These are phyloP conservation scores for Eueides isabella DNA, from an alignment of 1,140 invertebrate species.

Conservation along the genomic window DNA sequence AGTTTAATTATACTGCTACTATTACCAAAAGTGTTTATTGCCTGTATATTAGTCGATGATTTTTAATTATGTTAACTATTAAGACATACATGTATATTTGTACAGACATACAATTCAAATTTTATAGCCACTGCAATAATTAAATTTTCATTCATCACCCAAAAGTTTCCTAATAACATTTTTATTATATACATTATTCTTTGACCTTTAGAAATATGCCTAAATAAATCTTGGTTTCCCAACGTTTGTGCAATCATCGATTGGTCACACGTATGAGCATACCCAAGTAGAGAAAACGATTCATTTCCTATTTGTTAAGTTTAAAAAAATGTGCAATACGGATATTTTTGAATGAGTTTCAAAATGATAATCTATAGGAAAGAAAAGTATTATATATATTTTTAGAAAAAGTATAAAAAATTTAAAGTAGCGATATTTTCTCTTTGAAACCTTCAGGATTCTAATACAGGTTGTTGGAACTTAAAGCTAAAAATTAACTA, in stretches of 20 bases:
- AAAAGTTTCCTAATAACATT: conserved; percentile 16
- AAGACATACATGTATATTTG: neutral
- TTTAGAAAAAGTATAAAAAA: too few species aligned
- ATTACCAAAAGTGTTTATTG: neutral
- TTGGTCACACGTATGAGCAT: neutral
- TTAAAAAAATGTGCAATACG: neutral
- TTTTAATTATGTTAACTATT: neutral
- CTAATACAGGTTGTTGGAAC: neutral
- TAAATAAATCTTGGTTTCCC: conserved; percentile 17
- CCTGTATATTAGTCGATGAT: neutral
- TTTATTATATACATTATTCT: conserved; percentile 17
- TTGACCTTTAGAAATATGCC: conserved; percentile 32
- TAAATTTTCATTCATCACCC: neutral
- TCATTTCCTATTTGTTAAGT: neutral
- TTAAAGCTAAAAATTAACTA: neutral
- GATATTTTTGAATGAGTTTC: too few species aligned
- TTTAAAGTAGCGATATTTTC: too few species aligned
- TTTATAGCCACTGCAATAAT: neutral
- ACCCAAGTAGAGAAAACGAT: conserved; percentile 17
- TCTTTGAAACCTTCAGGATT: too few species aligned
- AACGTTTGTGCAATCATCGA: conserved; percentile 13
- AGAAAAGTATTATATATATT: too few species aligned
- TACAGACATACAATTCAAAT: neutral
- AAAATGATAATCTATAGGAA: too few species aligned
- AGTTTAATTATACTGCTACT: neutral